Percentiles rank a stretch among this genome's conserved stretches.
Conservation (phyloP, 1,140 invertebrate genomes). For the Drosophila guanche region DNA sequence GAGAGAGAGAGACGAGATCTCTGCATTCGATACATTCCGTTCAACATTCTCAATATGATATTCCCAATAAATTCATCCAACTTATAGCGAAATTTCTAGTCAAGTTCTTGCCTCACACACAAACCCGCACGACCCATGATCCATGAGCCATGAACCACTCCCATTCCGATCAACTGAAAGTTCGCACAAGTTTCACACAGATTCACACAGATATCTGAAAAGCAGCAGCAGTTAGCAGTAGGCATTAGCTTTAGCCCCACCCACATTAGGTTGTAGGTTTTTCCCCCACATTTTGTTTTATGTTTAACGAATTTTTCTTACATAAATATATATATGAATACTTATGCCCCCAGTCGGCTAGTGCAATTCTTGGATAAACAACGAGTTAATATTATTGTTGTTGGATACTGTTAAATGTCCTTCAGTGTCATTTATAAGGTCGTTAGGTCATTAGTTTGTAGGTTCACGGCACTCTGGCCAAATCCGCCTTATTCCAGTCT, state of each 20-base stretch:
- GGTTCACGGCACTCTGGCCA: conserved; percentile 12
- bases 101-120: conserved; percentile 73
- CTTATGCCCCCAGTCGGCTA: conserved; percentile 40
- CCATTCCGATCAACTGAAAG: conserved; percentile 39
- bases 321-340: conserved; percentile 23
- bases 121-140: conserved; percentile 28
- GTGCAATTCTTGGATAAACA: conserved; percentile 55
- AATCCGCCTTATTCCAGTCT: neutral
- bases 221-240: conserved; percentile 30
- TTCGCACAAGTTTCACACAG: conserved; percentile 33
- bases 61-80: conserved; percentile 39
- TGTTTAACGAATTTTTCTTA: conserved; percentile 62
- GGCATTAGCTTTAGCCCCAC: conserved; percentile 34
- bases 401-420: conserved; percentile 50
- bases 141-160: conserved; percentile 19
- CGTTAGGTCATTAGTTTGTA: conserved; percentile 49
- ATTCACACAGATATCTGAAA: neutral
- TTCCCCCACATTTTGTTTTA: conserved; percentile 30
- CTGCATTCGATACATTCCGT: conserved; percentile 29
- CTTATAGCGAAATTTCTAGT: conserved; percentile 79
- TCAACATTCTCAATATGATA: conserved; percentile 23
- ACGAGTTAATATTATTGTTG: conserved; percentile 40
- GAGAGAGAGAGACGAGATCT: conserved; percentile 8
- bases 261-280: conserved; percentile 31
- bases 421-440: conserved; percentile 67